Percentiles rank a stretch among this genome's conserved stretches.
These are phyloP conservation scores for Glaucopsyche alexis DNA, from an alignment of 2,888 invertebrate genomes.

Conservation along the genomic window DNA sequence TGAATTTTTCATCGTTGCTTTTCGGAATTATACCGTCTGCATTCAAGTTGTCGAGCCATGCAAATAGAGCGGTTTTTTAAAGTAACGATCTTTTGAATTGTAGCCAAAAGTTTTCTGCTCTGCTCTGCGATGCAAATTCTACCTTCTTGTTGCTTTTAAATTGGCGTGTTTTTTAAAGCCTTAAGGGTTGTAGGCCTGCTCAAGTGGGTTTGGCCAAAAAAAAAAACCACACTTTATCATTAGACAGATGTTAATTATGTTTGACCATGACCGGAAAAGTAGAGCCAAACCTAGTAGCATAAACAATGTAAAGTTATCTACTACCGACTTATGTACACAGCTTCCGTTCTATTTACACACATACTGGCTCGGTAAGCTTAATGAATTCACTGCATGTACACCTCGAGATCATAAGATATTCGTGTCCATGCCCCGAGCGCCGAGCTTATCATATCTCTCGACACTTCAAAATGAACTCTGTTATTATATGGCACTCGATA, in stretches of 20 bases:
- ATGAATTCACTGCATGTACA: conserved; percentile 69
- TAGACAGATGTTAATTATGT: not conserved
- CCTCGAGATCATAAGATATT: conserved; percentile 71
- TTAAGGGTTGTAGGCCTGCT: too few species aligned
- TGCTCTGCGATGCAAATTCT: not conserved
- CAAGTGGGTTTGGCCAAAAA: too few species aligned
- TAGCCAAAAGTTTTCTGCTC: conserved; percentile 11
- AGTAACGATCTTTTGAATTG: conserved; percentile 8
- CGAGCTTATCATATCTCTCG: conserved; percentile 13
- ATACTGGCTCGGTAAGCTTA: conserved; percentile 49
- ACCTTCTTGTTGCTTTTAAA: conserved; percentile 1
- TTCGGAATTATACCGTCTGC: conserved; percentile 43
- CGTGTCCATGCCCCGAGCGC: conserved; percentile 55
- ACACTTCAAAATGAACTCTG: conserved; percentile 42
- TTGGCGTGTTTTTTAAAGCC: not conserved
- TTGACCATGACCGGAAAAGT: conserved; percentile 2
- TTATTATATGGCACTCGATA: conserved; percentile 34
- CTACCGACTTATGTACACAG: conserved; percentile 53
- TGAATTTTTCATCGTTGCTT: conserved; percentile 54
- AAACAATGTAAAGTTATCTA: not conserved
- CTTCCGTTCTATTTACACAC: conserved; percentile 76
- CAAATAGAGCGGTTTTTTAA: conserved; percentile 11
- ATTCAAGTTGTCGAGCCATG: conserved; percentile 16
- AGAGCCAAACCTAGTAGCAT: not conserved
- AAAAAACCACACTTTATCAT: not conserved